Evolutionary conservation across 2,888 invertebrate genomes (phyloP), one percentile per base, ranked within the genome.

Genomic region (Stegana nigrithorax): DNA sequence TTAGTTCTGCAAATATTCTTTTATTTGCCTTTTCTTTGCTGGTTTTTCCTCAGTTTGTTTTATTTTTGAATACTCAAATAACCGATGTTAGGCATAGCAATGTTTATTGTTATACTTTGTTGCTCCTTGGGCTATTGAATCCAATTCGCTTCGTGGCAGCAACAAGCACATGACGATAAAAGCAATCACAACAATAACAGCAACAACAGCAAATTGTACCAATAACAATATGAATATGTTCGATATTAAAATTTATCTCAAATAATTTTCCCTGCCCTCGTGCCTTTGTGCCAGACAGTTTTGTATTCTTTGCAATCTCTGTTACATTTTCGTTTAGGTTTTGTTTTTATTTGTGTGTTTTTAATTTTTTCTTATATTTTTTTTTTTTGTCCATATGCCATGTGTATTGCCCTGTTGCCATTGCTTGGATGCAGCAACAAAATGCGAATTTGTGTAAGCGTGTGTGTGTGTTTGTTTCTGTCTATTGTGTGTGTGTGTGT

Each of bases 51-150:
- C n/a, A n/a, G n/a, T n/a, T n/a, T n/a, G n/a, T 73, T n/a, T 55
- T 55, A 10, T 19, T 27, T 10, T 63, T 59, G 72, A 68, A 67
- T 65, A 67, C 67, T 68, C 72, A 77, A 77, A 77, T 69, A 75
- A 70, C 75, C 78, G 78, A 76, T 76, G 75, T n/a, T n/a, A 71
- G 75, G 78, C 75, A 76, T 76, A 78, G 75, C 70, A 73, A 73
- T 76, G 75, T 76, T 76, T 76, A 76, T 76, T 76, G 75, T 76
- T 76, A 76, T 75, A 72, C 73, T 67, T 68, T 45, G 67, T 39
- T 61, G 64, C 59, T 68, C 69, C 63, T 60, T 63, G 65, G 73
- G 78, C 69, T 66, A 78, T 73, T 78, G 70, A 71, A 76, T 78
- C 78, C 75, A 76, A 76, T 77, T 77, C 75, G 61, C 27, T 58